These are phyloP conservation scores for Apamea sordens DNA, from an alignment of 2,888 invertebrate genomes.

Conservation along the genomic window DNA sequence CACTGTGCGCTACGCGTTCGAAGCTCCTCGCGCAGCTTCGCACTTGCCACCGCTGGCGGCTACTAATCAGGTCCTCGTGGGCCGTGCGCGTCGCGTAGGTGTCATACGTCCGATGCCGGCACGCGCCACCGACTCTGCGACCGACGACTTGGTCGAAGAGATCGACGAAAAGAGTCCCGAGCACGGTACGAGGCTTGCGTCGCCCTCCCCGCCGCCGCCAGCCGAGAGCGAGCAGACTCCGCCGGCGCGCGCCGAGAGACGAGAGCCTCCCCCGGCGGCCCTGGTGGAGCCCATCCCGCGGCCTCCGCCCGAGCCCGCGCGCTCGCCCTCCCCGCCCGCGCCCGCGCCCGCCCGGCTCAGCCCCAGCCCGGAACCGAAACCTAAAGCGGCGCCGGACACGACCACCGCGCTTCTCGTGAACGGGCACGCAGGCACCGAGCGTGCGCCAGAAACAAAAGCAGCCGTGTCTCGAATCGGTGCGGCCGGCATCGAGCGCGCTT, in stretches of 20 bases:
- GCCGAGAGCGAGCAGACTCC: slow-evolving; percentile 80
- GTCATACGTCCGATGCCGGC: slow-evolving; percentile 90
- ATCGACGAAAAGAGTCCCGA: slow-evolving; percentile 66
- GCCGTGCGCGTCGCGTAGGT: slow-evolving; percentile 88
- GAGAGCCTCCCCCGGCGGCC: slow-evolving; percentile 81
- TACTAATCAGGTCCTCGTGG: slow-evolving; percentile 82
- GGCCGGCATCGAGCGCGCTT: slow-evolving; percentile 82
- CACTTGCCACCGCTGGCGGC: slow-evolving; percentile 84
- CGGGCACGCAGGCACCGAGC: slow-evolving; percentile 69
- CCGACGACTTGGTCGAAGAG: slow-evolving; percentile 67
- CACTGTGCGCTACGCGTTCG: slow-evolving; percentile 91
- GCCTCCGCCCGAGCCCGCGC: slow-evolving; percentile 75
- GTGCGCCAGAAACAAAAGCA: slow-evolving; percentile 57
- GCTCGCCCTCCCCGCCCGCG: slow-evolving; percentile 50
- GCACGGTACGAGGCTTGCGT: slow-evolving; percentile 65
- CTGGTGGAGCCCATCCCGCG: slow-evolving; percentile 84
- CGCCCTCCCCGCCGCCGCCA: slow-evolving; percentile 75
- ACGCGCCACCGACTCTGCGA: slow-evolving; percentile 62
- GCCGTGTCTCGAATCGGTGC: slow-evolving; percentile 75
- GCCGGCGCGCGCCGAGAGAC: slow-evolving; percentile 85
- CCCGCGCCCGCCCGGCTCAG: slow-evolving; percentile 65
- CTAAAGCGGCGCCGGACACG: slow-evolving; percentile 32
- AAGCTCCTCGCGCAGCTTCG: slow-evolving; percentile 78
- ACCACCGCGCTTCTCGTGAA: slow-evolving; percentile 67
- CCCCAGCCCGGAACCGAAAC: slow-evolving; percentile 60